Conservation (phyloP, 2,888 invertebrate genomes). For the Hirtodrosophila histrioides region DNA sequence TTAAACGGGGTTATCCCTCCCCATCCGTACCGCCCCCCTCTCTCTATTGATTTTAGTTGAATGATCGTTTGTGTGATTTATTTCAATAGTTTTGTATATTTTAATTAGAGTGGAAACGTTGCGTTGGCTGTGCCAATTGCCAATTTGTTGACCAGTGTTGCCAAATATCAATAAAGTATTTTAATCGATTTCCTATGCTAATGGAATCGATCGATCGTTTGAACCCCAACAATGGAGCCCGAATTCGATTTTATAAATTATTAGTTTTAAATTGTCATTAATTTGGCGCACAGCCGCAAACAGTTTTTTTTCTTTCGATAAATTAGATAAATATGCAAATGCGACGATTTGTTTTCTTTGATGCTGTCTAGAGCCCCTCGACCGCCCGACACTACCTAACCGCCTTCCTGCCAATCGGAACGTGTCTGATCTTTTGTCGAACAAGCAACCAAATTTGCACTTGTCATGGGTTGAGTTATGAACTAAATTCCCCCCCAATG, state of each 20-base stretch:
- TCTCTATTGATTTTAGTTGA: slow-evolving; percentile 38
- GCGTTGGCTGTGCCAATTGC: slow-evolving; percentile 43
- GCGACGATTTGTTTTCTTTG: slow-evolving; percentile 61
- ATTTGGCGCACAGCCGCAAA: slow-evolving; percentile 60
- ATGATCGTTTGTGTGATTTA: slow-evolving; percentile 62
- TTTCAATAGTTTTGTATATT: slow-evolving; percentile 66
- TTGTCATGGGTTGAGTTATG: slow-evolving; percentile 70
- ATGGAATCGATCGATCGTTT: slow-evolving; percentile 21
- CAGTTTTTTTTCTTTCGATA: slow-evolving; percentile 31
- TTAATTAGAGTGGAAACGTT: slow-evolving; percentile 72
- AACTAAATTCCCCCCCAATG: slow-evolving; percentile 29
- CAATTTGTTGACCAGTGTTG: slow-evolving; percentile 63
- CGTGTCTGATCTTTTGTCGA: slow-evolving; percentile 74
- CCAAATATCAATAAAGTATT: slow-evolving; percentile 67
- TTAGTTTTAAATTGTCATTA: slow-evolving; percentile 78
- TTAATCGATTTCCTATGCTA: slow-evolving; percentile 62
- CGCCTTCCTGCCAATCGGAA: slow-evolving; percentile 23
- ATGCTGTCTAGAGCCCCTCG: slow-evolving; percentile 3
- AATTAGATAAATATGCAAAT: slow-evolving; percentile 71
- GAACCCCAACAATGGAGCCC: slow-evolving; percentile 11
- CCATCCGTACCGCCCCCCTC: background rate
- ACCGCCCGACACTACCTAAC: background rate
- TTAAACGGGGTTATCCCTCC: slow-evolving; percentile 6
- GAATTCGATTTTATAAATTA: slow-evolving; percentile 76
- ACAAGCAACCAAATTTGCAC: slow-evolving; percentile 76